Conservation (phyloP, 2,797 vertebrate genomes). For the Hylomyscus alleni region DNA sequence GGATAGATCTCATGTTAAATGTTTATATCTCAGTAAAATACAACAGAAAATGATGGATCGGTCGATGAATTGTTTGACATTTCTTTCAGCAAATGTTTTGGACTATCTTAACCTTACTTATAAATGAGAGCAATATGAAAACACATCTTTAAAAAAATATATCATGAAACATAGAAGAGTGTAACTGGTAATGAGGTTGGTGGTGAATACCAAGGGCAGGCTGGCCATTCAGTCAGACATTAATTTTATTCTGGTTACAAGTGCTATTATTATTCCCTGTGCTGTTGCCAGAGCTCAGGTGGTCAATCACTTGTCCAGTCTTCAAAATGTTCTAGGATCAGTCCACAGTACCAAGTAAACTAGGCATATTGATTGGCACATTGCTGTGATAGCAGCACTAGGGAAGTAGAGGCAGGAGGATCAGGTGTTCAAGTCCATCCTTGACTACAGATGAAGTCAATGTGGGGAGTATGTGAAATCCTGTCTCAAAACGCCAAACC, state of each 20-base stretch:
- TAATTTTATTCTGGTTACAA: constrained; percentile 71
- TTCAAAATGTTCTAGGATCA: background rate
- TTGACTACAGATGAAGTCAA: background rate
- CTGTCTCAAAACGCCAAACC: background rate
- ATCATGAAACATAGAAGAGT: constrained; percentile 37
- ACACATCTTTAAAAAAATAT: background rate
- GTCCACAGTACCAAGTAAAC: background rate
- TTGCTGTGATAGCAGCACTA: background rate
- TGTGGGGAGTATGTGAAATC: background rate
- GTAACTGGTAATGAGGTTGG: background rate
- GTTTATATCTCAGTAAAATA: background rate
- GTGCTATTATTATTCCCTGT: background rate
- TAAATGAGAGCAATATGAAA: background rate
- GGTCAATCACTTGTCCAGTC: background rate
- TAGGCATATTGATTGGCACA: background rate
- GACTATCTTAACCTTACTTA: constrained; percentile 5
- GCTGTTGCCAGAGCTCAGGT: background rate
- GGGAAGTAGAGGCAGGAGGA: background rate
- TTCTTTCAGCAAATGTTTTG: background rate
- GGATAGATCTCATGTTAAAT: background rate
- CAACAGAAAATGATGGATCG: background rate
- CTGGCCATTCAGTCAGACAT: constrained; percentile 29
- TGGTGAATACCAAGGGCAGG: constrained; percentile 64
- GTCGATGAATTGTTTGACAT: background rate
- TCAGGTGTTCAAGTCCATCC: background rate